A percentile compares a stretch with the other conserved stretches of the same genome.
phyloP scores from a whole-genome alignment of 1,140 invertebrate genomes.

The Drosophila cardini region DNA sequence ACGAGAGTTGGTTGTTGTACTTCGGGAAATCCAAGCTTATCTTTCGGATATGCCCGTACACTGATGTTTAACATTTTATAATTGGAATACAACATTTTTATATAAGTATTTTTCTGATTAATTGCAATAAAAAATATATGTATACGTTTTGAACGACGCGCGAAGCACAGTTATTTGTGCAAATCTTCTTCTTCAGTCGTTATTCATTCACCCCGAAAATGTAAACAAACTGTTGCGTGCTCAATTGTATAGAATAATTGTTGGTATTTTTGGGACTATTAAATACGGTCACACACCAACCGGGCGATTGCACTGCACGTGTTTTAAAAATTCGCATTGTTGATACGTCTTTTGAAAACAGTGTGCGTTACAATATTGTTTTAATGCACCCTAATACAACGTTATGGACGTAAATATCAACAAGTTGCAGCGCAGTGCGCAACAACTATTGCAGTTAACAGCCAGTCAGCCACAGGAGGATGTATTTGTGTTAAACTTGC shows the following conservation, averaged over 20 bases:
- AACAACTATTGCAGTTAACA: constrained; percentile 50
- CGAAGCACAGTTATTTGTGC: constrained; percentile 15
- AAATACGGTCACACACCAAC: constrained; percentile 24
- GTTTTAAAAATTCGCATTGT: constrained; percentile 68
- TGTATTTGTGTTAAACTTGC: constrained; percentile 46
- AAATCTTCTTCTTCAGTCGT: constrained; percentile 19
- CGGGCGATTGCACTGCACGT: constrained; percentile 58
- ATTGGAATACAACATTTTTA: constrained; percentile 23
- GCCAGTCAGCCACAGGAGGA: constrained; percentile 44
- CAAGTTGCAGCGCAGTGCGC: constrained; percentile 60
- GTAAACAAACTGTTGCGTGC: constrained; percentile 47
- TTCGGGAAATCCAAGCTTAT: constrained; percentile 26
- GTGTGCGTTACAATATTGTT: constrained; percentile 26
- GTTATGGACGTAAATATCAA: constrained; percentile 70
- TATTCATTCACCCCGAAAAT: constrained; percentile 39
- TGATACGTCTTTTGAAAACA: constrained; percentile 26
- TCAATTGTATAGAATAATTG: background rate
- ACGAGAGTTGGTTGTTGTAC: constrained; percentile 12
- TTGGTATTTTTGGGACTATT: constrained; percentile 1
- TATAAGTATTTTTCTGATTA: background rate
- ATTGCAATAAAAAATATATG: background rate
- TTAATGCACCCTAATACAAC: constrained; percentile 15
- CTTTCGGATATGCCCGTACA: background rate
- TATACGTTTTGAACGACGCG: constrained; percentile 18
- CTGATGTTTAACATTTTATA: constrained; percentile 32